Evolutionary conservation across 2,797 vertebrate species (phyloP).

Genomic region (Carapus acus): DNA sequence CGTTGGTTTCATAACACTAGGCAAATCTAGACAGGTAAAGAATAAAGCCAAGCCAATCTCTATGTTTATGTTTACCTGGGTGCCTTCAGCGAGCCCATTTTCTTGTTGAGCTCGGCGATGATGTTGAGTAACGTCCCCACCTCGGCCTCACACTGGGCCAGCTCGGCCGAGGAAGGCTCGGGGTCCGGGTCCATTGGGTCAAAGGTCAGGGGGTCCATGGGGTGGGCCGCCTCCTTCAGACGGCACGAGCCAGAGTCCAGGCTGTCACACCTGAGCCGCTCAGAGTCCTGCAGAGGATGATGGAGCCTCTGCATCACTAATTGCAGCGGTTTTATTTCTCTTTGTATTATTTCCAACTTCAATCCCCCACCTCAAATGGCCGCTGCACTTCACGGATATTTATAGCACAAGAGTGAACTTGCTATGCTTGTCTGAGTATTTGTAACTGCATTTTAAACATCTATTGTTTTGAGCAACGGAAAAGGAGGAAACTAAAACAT

Average conservation of each 20-base stretch:
- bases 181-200: constrained; percentile 44
- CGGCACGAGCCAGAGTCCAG: constrained; percentile 42
- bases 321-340: no score
- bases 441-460: constrained; percentile 37
- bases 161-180: constrained; percentile 61
- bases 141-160: constrained; percentile 67
- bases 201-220: constrained; percentile 18
- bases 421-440: constrained; percentile 24
- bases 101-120: constrained; percentile 64
- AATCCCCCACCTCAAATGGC: not conserved
- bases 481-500: constrained; percentile 76
- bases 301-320: not conserved
- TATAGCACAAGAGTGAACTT: not conserved
- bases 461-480: constrained; percentile 73
- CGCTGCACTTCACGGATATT: not conserved
- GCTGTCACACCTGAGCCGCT: constrained; percentile 50
- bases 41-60: not conserved
- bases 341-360: not conserved
- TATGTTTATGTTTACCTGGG: constrained; percentile 59
- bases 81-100: constrained; percentile 67
- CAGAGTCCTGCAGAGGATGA: constrained; percentile 45
- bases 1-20: no score
- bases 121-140: constrained; percentile 62
- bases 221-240: constrained; percentile 41
- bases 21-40: no score